These are phyloP conservation scores for Drosophila hamatofila DNA, from an alignment of 2,888 invertebrate genomes.

Conservation along the genomic window DNA sequence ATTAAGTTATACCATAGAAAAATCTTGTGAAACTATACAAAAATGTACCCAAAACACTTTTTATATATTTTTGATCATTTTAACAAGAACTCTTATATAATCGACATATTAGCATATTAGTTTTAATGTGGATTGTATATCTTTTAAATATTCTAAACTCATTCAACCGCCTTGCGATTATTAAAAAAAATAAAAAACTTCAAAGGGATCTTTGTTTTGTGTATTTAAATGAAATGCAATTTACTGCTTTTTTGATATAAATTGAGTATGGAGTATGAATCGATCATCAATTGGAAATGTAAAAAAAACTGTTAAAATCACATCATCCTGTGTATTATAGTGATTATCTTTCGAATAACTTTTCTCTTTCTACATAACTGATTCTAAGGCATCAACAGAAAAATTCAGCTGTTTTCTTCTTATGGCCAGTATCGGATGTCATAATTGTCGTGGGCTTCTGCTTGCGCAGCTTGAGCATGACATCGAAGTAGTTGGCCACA, in stretches of 20 bases:
- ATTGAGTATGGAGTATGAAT: neutral
- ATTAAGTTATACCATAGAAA: too few relatives aligned
- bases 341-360: neutral
- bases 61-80: too few relatives aligned
- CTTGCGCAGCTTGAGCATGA: slow-evolving; percentile 17
- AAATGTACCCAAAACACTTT: too few relatives aligned
- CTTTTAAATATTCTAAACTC: too few relatives aligned
- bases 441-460: neutral
- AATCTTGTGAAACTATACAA: too few relatives aligned
- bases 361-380: neutral
- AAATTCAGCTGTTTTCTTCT: neutral
- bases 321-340: neutral
- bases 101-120: too few relatives aligned
- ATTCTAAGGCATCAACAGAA: neutral
- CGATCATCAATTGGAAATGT: neutral
- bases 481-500: slow-evolving; percentile 9
- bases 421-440: neutral
- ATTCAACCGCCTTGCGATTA: too few relatives aligned
- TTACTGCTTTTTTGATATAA: neutral
- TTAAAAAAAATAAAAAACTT: too few relatives aligned
- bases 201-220: too few relatives aligned
- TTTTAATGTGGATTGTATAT: too few relatives aligned
- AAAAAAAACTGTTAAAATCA: neutral
- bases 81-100: too few relatives aligned
- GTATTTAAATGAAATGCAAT: neutral